These are phyloP conservation scores for Nemoura dubitans DNA, from an alignment of 2,888 invertebrate genomes.

Conservation along the genomic window DNA sequence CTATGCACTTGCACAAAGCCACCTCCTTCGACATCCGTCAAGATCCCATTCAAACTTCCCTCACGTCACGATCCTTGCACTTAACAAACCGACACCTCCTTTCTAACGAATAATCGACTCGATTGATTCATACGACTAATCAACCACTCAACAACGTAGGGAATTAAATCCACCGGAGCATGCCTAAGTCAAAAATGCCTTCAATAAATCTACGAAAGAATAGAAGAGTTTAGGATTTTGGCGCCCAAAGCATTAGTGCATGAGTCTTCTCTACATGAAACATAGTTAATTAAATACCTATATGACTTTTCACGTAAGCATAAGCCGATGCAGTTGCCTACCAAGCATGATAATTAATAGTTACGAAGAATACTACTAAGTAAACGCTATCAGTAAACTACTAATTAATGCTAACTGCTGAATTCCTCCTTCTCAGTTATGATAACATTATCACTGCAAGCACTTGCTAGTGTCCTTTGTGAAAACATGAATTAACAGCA, in stretches of 20 bases:
- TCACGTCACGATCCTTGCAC: background rate
- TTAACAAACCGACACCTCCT: slow-evolving; percentile 27
- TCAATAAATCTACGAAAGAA: too few relatives aligned
- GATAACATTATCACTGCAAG: background rate
- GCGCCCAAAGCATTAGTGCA: background rate
- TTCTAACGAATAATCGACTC: background rate
- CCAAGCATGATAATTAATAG: background rate
- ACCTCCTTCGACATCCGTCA: background rate
- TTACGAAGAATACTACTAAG: background rate
- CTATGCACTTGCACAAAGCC: slow-evolving; percentile 3
- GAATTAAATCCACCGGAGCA: too few relatives aligned
- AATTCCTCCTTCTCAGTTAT: background rate
- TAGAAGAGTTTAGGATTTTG: background rate
- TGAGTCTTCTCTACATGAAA: background rate
- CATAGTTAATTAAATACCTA: background rate
- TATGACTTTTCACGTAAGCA: background rate
- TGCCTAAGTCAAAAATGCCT: too few relatives aligned
- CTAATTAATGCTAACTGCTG: background rate
- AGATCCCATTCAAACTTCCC: background rate
- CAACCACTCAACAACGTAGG: background rate
- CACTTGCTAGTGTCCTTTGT: background rate
- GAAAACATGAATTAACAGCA: background rate
- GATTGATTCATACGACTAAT: background rate
- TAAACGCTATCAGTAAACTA: background rate
- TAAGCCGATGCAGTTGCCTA: background rate